Percentiles rank a stretch among this genome's conserved stretches.
Conservation (phyloP, 2,797 vertebrate genomes). For the Enteromius radiatus region DNA sequence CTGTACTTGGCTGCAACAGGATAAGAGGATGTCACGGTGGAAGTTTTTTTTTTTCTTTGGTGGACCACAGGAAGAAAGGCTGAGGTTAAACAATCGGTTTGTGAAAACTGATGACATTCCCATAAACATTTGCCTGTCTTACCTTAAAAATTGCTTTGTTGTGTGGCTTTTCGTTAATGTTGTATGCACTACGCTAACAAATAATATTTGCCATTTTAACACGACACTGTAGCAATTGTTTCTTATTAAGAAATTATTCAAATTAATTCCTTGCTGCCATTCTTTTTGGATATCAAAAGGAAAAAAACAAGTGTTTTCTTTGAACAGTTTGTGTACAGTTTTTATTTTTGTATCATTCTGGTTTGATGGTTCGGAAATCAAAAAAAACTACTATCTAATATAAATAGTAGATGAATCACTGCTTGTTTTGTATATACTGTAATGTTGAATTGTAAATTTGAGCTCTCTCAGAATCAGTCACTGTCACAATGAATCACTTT, state of each 20-base stretch:
- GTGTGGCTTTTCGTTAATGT: constrained; percentile 77
- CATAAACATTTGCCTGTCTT: constrained; percentile 76
- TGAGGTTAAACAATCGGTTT: constrained; percentile 66
- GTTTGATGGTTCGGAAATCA: constrained; percentile 80
- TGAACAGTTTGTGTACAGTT: constrained; percentile 89
- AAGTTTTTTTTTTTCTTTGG: constrained; percentile 62
- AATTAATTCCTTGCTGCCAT: constrained; percentile 83
- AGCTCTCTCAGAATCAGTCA: constrained; percentile 74
- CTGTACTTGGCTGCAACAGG: not conserved
- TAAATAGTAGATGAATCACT: constrained; percentile 79
- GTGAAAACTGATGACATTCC: constrained; percentile 69
- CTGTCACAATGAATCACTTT: constrained; percentile 71
- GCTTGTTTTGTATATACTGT: constrained; percentile 84
- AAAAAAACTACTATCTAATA: constrained; percentile 73
- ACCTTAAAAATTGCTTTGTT: constrained; percentile 73
- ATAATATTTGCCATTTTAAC: constrained; percentile 88
- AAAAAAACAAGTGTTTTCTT: constrained; percentile 81
- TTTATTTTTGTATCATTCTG: constrained; percentile 87
- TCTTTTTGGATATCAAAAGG: constrained; percentile 81
- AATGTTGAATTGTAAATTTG: constrained; percentile 87
- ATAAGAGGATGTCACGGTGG: constrained; percentile 45
- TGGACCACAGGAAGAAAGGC: constrained; percentile 66
- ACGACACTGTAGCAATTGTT: constrained; percentile 89
- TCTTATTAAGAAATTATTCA: constrained; percentile 83
- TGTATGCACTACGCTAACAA: constrained; percentile 77